phyloP scores from a whole-genome alignment of 2,113 vertebrate genomes.

The Phocoena phocoena region DNA sequence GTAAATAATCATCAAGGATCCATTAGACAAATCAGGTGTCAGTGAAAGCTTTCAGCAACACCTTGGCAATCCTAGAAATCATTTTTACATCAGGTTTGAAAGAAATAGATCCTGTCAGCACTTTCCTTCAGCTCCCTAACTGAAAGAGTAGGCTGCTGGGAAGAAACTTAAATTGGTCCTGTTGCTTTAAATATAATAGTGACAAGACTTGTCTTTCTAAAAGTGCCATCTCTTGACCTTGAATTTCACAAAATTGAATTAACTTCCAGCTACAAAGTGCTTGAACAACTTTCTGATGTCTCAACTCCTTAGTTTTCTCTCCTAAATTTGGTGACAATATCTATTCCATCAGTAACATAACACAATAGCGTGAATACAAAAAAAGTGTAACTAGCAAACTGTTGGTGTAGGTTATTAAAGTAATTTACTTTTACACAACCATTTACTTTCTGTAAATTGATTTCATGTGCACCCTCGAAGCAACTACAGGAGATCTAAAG shows the following conservation, averaged over 20 bases:
- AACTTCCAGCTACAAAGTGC: not conserved
- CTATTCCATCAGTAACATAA: not conserved
- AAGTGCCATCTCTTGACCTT: not conserved
- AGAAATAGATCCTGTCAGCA: not conserved
- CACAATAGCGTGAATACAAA: not conserved
- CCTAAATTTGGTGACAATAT: not conserved
- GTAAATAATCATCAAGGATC: not conserved
- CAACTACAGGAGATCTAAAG: not conserved
- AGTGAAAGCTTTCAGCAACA: not conserved
- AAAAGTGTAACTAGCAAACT: not conserved
- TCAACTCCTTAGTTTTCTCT: not conserved
- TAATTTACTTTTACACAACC: not conserved
- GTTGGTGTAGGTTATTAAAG: not conserved
- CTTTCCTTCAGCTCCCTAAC: not conserved
- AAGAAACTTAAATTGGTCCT: not conserved
- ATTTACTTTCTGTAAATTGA: not conserved
- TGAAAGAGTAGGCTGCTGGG: not conserved
- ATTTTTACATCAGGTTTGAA: not conserved
- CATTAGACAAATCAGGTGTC: not conserved
- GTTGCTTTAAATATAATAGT: slow-evolving; percentile 35
- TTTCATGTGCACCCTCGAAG: not conserved
- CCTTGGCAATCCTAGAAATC: not conserved
- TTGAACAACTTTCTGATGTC: not conserved
- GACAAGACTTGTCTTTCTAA: not conserved
- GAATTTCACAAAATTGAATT: not conserved